Evolutionary conservation across 2,888 invertebrate species (phyloP), one percentile per base, ranked within the genome.

Genomic region (Bembecia ichneumoniformis): DNA sequence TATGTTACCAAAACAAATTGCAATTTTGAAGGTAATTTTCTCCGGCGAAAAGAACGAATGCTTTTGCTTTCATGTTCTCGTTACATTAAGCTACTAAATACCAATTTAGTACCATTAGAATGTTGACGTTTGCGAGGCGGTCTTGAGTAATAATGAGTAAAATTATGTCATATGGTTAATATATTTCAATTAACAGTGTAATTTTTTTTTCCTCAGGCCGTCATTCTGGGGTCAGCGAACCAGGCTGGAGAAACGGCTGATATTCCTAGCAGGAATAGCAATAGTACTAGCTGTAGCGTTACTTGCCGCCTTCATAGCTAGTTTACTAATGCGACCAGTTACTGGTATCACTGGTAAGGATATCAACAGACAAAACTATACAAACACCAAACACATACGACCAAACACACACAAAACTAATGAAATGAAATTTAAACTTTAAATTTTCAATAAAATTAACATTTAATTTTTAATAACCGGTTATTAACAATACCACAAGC

Each of bases 11-110:
- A 75, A 75, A 74, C 68, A 82, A 82, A 82, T 82, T 82, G 80
- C 76, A 77, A 81, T 75, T 80, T 78, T 78, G 70, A 67, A 66
- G 69, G 74, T 78, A 82, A 82, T 83, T 82, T 83, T 77, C 82
- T 71, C 66, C 69, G 60, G 71, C 72, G 40, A n/a, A 40, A 13
- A 40, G 40, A 40, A 40, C 5, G 40, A 40, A 40, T 40, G 4
- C 14, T 3, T 40, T 13, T 3, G 14, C 40, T 40, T 40, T 28
- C 28, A 28, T 28, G 28, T 28, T 28, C 3, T 28, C 28, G 9
- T 28, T 28, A 28, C 28, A 28, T 28, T 28, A 28, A 28, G 9
- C 28, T 28, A 7, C 28, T 28, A 28, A 28, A 28, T 28, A 3
- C 20, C 20, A 28, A 1, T 28, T 20, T 20, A 5, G 4, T 20